Conservation (phyloP, 1,140 invertebrate species). For the Scylla paramamosain region DNA sequence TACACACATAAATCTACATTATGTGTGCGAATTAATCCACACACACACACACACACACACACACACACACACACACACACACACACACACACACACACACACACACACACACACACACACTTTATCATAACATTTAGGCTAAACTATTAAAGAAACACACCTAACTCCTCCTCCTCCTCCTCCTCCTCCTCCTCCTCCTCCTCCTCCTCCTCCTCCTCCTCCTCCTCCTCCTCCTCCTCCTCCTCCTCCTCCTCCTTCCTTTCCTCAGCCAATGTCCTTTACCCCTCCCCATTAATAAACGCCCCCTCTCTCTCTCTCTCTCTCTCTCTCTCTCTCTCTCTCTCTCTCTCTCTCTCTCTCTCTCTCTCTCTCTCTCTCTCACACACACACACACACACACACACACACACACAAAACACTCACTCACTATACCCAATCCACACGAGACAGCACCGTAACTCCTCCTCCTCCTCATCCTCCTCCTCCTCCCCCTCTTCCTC, state of each 20-base stretch:
- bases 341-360: not conserved
- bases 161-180: not conserved
- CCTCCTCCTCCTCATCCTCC: not conserved
- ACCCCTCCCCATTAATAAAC: not conserved
- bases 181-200: not conserved
- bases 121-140: not conserved
- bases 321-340: not conserved
- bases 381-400: too few species aligned
- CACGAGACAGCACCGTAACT: not conserved
- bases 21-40: not conserved
- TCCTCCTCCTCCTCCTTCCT: not conserved
- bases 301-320: not conserved
- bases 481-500: not conserved
- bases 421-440: not conserved
- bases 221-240: not conserved
- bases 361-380: not conserved
- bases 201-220: not conserved
- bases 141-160: not conserved
- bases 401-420: too few species aligned
- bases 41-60: constrained; percentile 4
- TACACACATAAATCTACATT: not conserved
- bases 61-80: constrained; percentile 11
- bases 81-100: constrained; percentile 1
- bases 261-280: not conserved
- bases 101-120: constrained; percentile 2